Evolutionary conservation across 1,140 invertebrate species (phyloP), one percentile per base, ranked within the genome.

Genomic region (Lucilia sericata): DNA sequence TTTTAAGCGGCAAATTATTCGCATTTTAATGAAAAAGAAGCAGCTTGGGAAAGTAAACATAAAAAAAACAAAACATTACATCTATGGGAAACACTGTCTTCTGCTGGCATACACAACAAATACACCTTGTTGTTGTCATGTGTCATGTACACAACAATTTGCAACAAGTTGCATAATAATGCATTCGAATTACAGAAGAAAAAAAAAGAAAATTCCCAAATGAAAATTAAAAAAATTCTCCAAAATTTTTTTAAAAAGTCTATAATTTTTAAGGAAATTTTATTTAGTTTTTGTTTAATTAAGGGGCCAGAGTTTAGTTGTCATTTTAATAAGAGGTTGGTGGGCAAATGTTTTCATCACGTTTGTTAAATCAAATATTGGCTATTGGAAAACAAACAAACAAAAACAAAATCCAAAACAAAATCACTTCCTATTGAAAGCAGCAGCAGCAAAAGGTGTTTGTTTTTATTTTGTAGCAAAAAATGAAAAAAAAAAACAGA

Each of bases 331-430:
- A 19, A 5, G 55, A 14, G n/a, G 65, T n/a, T 70, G 19, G 60
- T 70, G 19, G 17, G 2, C 7, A 70, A 70, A 70, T 70, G 65
- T 70, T 70, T 21, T 70, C 65, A 70, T 70, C 65, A 70, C 65
- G 65, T 70, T 70, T 70, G 65, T 21, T 60, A 25, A 21, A 70
- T 70, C 65, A 70, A 70, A 70, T 70, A 70, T 70, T 70, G 65
- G 25, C 25, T 30, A 30, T 30, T 30, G 1, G 25, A 30, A 30
- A 30, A 30, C 25, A 30, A 30, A 30, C 1, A 2, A 30, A 30
- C 25, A 30, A 1, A 30, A n/a, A n/a, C n/a, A n/a, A n/a, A 30
- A 30, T 30, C 25, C 25, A 30, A 30, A 30, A 12, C n/a, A 70
- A 70, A 60, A 70, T 21, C 12, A 70, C 65, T 70, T 70, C 65